Conservation (phyloP, 1,140 invertebrate species). For the Zeugodacus cucurbitae region DNA sequence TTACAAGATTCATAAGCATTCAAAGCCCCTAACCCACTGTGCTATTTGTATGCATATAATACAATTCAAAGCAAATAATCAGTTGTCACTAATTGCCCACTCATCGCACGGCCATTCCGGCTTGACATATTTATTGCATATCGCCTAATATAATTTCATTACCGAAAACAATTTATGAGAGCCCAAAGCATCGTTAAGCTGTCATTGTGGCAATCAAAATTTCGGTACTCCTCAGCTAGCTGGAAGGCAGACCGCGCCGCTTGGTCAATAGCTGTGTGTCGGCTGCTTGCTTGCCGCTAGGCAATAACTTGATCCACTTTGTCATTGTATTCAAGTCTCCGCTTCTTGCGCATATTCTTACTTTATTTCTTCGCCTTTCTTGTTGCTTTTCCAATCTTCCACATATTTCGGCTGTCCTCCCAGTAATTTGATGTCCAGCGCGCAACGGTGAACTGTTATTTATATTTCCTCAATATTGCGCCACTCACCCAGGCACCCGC, state of each 20-base stretch:
- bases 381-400: neutral
- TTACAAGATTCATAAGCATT: no score
- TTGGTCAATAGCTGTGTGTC: neutral
- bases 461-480: neutral
- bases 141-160: neutral
- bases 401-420: neutral
- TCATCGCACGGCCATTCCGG: neutral
- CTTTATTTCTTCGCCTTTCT: neutral
- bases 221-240: neutral
- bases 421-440: neutral
- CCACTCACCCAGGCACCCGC: neutral
- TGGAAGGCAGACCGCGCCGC: neutral
- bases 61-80: neutral
- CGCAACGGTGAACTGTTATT: neutral
- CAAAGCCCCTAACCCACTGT: no score
- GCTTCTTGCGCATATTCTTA: neutral
- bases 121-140: neutral
- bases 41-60: neutral
- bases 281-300: neutral
- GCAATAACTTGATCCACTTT: neutral
- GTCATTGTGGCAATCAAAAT: neutral
- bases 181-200: neutral
- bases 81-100: neutral
- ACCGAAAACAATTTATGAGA: conserved; percentile 9
- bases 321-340: neutral